Evolutionary conservation across 2,888 invertebrate species (phyloP).

Genomic region (Oligia strigilis): DNA sequence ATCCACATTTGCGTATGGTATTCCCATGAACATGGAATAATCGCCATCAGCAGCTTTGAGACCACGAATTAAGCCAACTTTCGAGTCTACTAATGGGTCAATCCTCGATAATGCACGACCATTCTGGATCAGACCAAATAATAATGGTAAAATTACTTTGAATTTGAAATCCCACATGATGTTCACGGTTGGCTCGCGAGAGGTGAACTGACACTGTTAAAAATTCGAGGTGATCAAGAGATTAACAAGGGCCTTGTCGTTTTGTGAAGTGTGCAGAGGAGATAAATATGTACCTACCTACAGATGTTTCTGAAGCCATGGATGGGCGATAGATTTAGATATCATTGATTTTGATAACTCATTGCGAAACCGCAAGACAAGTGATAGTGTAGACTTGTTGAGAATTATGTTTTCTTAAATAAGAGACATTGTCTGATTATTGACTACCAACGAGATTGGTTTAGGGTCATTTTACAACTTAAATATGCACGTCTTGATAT

Average conservation of each 20-base stretch:
- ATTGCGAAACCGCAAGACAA: conserved; percentile 22
- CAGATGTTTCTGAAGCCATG: conserved; percentile 21
- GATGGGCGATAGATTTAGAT: conserved; percentile 14
- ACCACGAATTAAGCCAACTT: conserved; percentile 76
- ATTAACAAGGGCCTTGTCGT: conserved; percentile 41
- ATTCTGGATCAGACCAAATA: conserved; percentile 53
- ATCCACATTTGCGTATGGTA: conserved; percentile 78
- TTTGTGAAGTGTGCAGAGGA: conserved; percentile 27
- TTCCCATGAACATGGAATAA: conserved; percentile 80
- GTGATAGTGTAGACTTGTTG: not conserved
- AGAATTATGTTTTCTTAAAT: not conserved
- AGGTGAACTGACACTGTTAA: not conserved
- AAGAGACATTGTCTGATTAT: not conserved
- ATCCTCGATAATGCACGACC: conserved; percentile 63
- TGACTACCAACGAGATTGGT: not conserved
- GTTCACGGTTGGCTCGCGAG: conserved; percentile 1
- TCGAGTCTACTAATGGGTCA: conserved; percentile 77
- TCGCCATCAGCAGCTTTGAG: conserved; percentile 74
- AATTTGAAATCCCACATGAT: conserved; percentile 57
- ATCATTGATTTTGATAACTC: conserved; percentile 18
- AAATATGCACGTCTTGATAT: not conserved
- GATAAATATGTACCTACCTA: conserved; percentile 32
- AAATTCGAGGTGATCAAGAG: conserved; percentile 10
- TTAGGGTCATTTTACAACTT: not conserved
- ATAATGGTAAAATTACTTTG: conserved; percentile 47